Evolutionary conservation across 1,140 invertebrate species (phyloP).

Genomic region (Macrostomum lignano): DNA sequence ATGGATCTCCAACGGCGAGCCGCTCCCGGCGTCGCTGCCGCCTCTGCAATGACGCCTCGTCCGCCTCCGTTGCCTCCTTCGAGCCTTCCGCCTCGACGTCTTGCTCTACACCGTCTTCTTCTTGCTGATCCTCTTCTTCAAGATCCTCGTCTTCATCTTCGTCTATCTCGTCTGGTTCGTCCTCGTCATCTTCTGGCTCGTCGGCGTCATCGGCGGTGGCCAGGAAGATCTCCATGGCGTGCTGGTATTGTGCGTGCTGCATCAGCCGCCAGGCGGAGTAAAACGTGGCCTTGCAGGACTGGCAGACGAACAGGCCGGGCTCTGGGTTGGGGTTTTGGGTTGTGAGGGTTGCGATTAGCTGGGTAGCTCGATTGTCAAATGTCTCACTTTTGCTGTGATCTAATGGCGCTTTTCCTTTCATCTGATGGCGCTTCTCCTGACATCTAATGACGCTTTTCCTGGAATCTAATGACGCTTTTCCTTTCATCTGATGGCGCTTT

Average conservation of each 20-base stretch:
- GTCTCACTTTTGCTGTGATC: no score
- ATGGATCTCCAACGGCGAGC: slow-evolving; percentile 1
- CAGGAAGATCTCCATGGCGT: slow-evolving; percentile 61
- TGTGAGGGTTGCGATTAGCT: no score
- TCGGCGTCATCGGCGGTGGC: slow-evolving; percentile 7
- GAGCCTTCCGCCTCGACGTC: slow-evolving; percentile 40
- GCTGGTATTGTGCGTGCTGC: slow-evolving; percentile 67
- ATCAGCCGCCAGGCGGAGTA: slow-evolving; percentile 69
- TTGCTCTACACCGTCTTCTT: slow-evolving; percentile 10
- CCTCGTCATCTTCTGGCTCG: slow-evolving; percentile 8
- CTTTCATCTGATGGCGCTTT: no score
- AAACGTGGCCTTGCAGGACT: slow-evolving; percentile 58
- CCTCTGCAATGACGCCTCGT: not conserved
- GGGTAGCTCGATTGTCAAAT: no score
- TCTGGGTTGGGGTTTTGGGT: no score
- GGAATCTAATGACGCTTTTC: no score
- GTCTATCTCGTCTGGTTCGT: slow-evolving; percentile 12
- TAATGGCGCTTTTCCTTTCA: no score
- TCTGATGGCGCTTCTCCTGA: no score
- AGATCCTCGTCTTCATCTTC: slow-evolving; percentile 28
- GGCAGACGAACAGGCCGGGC: slow-evolving; percentile 68
- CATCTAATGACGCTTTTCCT: no score
- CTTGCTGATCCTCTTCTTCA: slow-evolving; percentile 24
- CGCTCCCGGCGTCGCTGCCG: slow-evolving; percentile 8
- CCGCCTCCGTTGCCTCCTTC: slow-evolving; percentile 16